Conservation (phyloP, 2,797 vertebrate species). For the Eupleurogrammus muticus region DNA sequence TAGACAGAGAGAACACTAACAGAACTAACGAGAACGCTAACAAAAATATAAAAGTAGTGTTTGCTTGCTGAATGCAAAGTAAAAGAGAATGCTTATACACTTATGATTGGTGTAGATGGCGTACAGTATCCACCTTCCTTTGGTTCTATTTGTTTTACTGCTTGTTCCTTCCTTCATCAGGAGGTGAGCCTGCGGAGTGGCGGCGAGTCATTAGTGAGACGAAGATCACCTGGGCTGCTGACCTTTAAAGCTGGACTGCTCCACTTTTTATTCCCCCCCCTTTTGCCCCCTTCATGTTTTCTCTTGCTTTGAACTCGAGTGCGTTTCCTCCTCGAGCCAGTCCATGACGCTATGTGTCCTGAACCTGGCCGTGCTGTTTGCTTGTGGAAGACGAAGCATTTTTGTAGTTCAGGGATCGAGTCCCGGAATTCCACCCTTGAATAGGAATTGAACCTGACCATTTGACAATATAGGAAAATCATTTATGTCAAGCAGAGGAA, state of each 20-base stretch:
- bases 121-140: not conserved
- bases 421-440: no score
- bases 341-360: no score
- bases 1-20: not conserved
- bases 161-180: slow-evolving; percentile 2
- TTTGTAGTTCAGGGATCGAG: no score
- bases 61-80: no score
- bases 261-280: not conserved
- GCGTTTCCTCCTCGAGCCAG: not conserved
- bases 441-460: no score
- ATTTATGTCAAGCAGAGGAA: no score
- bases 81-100: not conserved
- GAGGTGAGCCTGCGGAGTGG: slow-evolving; percentile 8
- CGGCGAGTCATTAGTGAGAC: slow-evolving; percentile 10
- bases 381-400: no score
- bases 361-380: no score
- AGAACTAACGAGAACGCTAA: not conserved
- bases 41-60: not conserved
- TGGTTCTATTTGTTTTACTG: not conserved
- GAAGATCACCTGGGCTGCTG: slow-evolving; percentile 29
- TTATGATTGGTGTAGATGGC: not conserved
- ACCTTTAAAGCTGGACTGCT: not conserved
- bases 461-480: no score
- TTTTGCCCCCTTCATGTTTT: not conserved
- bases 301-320: not conserved